phyloP scores from a whole-genome alignment of 2,888 invertebrate genomes.

The Epinotia bilunana region DNA sequence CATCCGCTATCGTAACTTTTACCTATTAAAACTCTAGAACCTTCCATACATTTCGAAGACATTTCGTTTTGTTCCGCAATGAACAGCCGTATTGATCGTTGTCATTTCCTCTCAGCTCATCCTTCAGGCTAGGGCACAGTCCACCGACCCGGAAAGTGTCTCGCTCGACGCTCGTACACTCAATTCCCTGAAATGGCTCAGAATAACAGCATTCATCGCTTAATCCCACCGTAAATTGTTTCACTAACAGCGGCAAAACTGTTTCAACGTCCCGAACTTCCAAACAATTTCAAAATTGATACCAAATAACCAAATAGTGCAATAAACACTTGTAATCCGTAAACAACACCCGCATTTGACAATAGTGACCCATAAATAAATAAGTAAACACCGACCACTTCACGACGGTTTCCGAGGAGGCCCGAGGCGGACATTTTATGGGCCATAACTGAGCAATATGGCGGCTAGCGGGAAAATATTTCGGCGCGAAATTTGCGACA shows the following conservation, averaged over 20 bases:
- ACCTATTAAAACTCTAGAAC: slow-evolving; percentile 18
- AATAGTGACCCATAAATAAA: slow-evolving; percentile 45
- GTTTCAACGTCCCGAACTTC: slow-evolving; percentile 17
- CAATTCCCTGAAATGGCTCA: slow-evolving; percentile 19
- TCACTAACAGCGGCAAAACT: slow-evolving; percentile 3
- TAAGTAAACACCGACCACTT: slow-evolving; percentile 42
- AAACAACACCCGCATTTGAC: slow-evolving; percentile 40
- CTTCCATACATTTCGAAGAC: neutral
- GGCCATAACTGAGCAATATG: slow-evolving; percentile 51
- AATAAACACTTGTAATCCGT: slow-evolving; percentile 32
- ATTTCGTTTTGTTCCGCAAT: slow-evolving; percentile 21
- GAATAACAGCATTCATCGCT: slow-evolving; percentile 14
- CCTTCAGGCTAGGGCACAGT: slow-evolving; percentile 24
- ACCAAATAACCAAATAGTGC: slow-evolving; percentile 30
- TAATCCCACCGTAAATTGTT: slow-evolving; percentile 5
- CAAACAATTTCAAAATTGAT: slow-evolving; percentile 38
- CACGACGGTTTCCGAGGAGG: slow-evolving; percentile 43
- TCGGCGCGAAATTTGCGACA: slow-evolving; percentile 46
- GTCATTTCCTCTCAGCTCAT: slow-evolving; percentile 33
- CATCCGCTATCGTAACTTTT: slow-evolving; percentile 2
- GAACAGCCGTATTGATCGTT: slow-evolving; percentile 32
- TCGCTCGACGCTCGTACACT: slow-evolving; percentile 16
- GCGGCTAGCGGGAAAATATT: slow-evolving; percentile 47
- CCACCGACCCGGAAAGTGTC: slow-evolving; percentile 38
- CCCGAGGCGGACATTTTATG: slow-evolving; percentile 49